phyloP scores from a whole-genome alignment of 2,888 invertebrate genomes.

The Bugulina stolonifera region DNA sequence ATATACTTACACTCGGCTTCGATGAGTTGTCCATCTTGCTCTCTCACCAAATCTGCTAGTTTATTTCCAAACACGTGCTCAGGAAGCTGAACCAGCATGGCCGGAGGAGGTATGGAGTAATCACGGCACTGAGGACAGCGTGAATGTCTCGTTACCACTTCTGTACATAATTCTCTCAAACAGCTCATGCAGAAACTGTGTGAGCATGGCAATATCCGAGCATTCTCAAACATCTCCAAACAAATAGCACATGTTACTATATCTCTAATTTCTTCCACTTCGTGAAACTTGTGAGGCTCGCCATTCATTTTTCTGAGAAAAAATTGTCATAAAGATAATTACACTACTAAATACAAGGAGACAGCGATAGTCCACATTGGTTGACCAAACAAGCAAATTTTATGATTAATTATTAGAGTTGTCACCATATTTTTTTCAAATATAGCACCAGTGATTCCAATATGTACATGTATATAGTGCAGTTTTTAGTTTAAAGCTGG shows the following conservation, averaged over 20 bases:
- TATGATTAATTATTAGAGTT: too few relatives aligned
- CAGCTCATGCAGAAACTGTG: slow-evolving; percentile 9
- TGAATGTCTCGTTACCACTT: background rate
- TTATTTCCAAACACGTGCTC: background rate
- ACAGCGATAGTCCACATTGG: too few relatives aligned
- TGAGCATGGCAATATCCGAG: background rate
- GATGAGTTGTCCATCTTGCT: too few relatives aligned
- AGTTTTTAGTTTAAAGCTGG: too few relatives aligned
- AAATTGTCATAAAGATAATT: too few relatives aligned
- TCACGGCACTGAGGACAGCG: slow-evolving; percentile 11
- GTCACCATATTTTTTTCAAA: too few relatives aligned
- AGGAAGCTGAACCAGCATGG: background rate
- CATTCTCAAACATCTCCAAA: slow-evolving; percentile 10
- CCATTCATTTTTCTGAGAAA: background rate
- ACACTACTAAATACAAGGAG: too few relatives aligned
- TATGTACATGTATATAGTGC: too few relatives aligned
- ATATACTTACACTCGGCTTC: too few relatives aligned
- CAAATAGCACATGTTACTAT: slow-evolving; percentile 11
- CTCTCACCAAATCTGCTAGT: slow-evolving; percentile 1
- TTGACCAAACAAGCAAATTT: too few relatives aligned
- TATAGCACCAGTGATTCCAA: too few relatives aligned
- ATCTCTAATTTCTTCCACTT: slow-evolving; percentile 20
- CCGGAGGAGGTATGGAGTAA: background rate
- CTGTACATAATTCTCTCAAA: background rate
- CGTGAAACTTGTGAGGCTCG: background rate